These are phyloP conservation scores for Drosophila takahashii DNA, from an alignment of 1,140 invertebrate species.

Conservation along the genomic window DNA sequence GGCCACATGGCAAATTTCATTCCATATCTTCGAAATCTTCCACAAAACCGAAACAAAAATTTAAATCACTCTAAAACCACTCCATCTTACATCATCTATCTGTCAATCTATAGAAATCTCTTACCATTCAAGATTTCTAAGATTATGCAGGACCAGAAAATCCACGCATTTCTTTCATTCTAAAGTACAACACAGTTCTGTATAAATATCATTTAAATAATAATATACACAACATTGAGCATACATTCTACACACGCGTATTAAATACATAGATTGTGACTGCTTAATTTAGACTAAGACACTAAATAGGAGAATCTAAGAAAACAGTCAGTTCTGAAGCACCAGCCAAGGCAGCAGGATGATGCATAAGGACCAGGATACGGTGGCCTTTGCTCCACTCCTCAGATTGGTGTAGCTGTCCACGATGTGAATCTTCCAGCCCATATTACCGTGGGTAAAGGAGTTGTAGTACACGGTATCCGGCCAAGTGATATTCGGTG, in stretches of 20 bases:
- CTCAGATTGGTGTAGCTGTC: constrained; percentile 87
- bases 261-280: constrained; percentile 48
- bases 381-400: constrained; percentile 14
- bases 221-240: constrained; percentile 51
- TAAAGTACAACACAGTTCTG: constrained; percentile 56
- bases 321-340: constrained; percentile 39
- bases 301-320: constrained; percentile 33
- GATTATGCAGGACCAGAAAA: no score
- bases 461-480: constrained; percentile 97
- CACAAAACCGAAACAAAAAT: neutral
- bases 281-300: constrained; percentile 54
- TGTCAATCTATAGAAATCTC: no score
- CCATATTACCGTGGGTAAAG: constrained; percentile 96
- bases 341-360: constrained; percentile 31
- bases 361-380: constrained; percentile 5
- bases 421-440: constrained; percentile 94
- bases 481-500: constrained; percentile 95
- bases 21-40: neutral
- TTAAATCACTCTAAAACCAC: neutral
- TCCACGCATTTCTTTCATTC: neutral
- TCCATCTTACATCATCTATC: no score
- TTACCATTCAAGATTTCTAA: no score
- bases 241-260: constrained; percentile 25
- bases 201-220: constrained; percentile 61
- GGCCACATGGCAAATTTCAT: neutral